Evolutionary conservation across 2,797 vertebrate genomes (phyloP).

Genomic region (Myoxocephalus aenaeus): DNA sequence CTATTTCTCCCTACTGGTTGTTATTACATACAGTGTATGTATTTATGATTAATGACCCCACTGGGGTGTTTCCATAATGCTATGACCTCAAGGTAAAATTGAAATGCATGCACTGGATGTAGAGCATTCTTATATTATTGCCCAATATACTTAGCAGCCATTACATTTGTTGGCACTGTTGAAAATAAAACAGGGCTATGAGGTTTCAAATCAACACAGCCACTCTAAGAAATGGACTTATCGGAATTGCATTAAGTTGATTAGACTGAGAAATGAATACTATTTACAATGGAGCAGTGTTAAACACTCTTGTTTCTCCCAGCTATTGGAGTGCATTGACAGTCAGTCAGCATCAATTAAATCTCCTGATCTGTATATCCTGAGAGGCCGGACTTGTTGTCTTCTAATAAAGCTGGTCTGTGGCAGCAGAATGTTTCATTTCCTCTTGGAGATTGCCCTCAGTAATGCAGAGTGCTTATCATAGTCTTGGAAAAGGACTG

Average conservation of each 20-base stretch:
- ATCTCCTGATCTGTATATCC: slow-evolving; percentile 78
- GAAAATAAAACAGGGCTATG: slow-evolving; percentile 77
- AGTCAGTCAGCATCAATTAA: slow-evolving; percentile 83
- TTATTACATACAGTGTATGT: slow-evolving; percentile 71
- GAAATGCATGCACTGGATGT: slow-evolving; percentile 81
- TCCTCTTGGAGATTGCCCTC: slow-evolving; percentile 81
- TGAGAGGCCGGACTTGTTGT: slow-evolving; percentile 78
- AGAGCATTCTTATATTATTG: slow-evolving; percentile 80
- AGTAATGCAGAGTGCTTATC: slow-evolving; percentile 79
- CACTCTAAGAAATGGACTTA: slow-evolving; percentile 82
- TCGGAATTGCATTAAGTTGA: slow-evolving; percentile 83
- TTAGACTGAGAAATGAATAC: slow-evolving; percentile 79
- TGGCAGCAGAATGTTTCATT: slow-evolving; percentile 83
- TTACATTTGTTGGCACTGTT: slow-evolving; percentile 80
- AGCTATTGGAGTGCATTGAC: slow-evolving; percentile 72
- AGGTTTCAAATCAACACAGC: slow-evolving; percentile 80
- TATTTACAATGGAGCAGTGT: slow-evolving; percentile 77
- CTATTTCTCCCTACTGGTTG: slow-evolving; percentile 60
- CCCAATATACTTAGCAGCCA: slow-evolving; percentile 82
- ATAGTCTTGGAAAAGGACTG: slow-evolving; percentile 70
- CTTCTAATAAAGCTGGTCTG: slow-evolving; percentile 80
- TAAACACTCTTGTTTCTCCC: slow-evolving; percentile 76
- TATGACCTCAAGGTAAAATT: slow-evolving; percentile 81
- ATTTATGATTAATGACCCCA: slow-evolving; percentile 81
- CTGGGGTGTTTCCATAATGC: slow-evolving; percentile 70